Base-by-base conservation (phyloP, 2,797 vertebrate species). In the Gobionotothen gibberifrons region DNA sequence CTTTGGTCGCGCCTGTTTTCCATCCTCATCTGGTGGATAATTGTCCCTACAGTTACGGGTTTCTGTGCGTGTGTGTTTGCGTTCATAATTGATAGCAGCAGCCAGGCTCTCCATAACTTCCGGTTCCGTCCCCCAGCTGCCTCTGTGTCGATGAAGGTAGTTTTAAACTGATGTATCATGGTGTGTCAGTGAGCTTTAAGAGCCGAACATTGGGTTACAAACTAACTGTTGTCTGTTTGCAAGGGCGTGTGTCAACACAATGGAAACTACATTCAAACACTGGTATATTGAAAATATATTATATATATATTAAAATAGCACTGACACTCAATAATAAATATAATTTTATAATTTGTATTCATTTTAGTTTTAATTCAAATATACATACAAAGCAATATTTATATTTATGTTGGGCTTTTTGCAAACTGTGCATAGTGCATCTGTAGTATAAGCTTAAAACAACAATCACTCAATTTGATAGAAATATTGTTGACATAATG, bases 1-100 rank as follows among this genome's bases (percentile, higher is more conserved):
- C 88, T 88, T 82, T 86, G 81, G 83, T 88, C 87, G 82, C 13
- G 69, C 81, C 88, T 86, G 78, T 74, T 91, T 92, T 90, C 88
- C 69, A 47, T 81, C 81, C 74, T 76, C 73, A 82, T 93, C 88
- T 92, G 91, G 87, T 40, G 78, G 79, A 89, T 92, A 91, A 94
- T 92, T 90, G 85, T 84, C 75, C 78, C 86, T 71, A 83, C 79
- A 78, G 83, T 89, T 88, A 69, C 76, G 76, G 75, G 56, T 63
- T 79, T 83, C 19, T 74, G 54, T 56, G 63, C 53, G 63, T 75
- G 22, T 70, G 64, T 75, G 79, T 85, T 55, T 61, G 72, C 76
- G 79, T 76, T 73, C 49, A 40, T 90, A 88, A 92, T 91, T 89
- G 76, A 78, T 90, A 90, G 81, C 92, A 91, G 91, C 77, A 69